Evolutionary conservation across 2,888 invertebrate genomes (phyloP), one percentile per base, ranked within the genome.

Genomic region (Xestia xanthographa): DNA sequence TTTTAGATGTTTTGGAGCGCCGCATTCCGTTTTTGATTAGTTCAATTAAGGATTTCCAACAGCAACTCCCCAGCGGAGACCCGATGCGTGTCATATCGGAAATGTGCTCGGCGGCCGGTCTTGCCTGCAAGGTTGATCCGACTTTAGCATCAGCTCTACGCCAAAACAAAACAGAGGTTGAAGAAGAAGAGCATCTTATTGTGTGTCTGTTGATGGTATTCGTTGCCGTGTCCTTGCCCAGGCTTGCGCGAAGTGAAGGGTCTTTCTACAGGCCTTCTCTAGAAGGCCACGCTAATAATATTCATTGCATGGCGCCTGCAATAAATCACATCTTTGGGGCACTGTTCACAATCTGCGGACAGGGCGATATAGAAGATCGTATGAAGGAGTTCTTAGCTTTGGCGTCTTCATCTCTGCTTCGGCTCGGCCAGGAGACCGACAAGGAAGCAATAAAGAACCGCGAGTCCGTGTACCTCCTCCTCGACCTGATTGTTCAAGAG

Each of bases 151-250:
- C 98, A 56, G 99, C 99, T 0, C 95, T 99, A 14, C 98, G 98
- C 87, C 98, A 98, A 80, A 99, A 99, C 91, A 99, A 99, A 94
- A 97, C 97, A 43, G 99, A 99, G 90, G 96, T 97, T 6, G 98
- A 98, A 86, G 99, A 99, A 86, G 99, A 99, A 87, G 99, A 99
- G 90, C 99, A 99, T 95, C 97, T 98, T 48, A 97, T 99, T 56
- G 99, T 99, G 1, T 99, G 99, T 93, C 96, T 99, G 58, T 94
- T 99, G 78, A 99, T 99, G 99, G 99, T 99, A 9, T 99, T 99
- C 94, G 99, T 99, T 0, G 99, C 99, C 0, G 99, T 99, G 26
- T 99, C 99, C 0, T 98, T 99, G 87, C 99, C 99, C 2, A 98
- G 99, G 93, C 97, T 99, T 69, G 99, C 99, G 2, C 97, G 98